Percentiles rank a stretch among this genome's conserved stretches.
Evolutionary conservation across 2,113 vertebrate species (phyloP).

Genomic region (Cisticola juncidis): DNA sequence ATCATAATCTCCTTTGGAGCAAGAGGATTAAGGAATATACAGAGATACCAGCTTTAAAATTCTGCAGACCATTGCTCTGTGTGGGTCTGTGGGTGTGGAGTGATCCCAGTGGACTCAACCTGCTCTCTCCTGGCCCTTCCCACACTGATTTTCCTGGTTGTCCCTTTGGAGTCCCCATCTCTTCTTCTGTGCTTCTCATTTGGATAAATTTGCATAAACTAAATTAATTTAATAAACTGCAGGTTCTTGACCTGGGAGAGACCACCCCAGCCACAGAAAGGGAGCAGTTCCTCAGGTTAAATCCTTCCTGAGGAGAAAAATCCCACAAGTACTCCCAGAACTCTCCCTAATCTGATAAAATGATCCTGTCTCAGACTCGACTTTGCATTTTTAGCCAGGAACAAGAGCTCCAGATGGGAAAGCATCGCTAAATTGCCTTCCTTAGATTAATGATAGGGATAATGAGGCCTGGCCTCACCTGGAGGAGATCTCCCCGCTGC

Average conservation of each 20-base stretch:
- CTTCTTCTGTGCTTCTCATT: background rate
- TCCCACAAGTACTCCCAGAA: background rate
- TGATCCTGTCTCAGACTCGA: background rate
- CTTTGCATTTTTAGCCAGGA: background rate
- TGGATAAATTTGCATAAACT: too few species aligned
- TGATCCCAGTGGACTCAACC: fast-evolving
- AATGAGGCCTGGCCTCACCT: conserved; percentile 16
- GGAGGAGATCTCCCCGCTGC: background rate
- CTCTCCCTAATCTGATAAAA: background rate
- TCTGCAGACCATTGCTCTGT: fast-evolving
- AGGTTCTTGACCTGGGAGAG: background rate
- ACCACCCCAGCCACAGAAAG: background rate
- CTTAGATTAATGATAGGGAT: background rate
- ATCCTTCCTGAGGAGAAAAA: background rate
- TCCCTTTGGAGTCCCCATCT: background rate
- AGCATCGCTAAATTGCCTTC: background rate
- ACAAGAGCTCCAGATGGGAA: conserved; percentile 17
- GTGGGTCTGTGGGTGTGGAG: background rate
- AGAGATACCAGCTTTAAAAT: background rate
- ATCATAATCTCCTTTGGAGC: background rate
- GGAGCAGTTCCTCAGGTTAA: background rate
- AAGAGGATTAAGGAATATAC: background rate
- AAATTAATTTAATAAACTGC: background rate
- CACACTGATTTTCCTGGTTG: background rate
- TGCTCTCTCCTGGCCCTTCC: background rate